Evolutionary conservation across 1,140 invertebrate genomes (phyloP), one percentile per base, ranked within the genome.

Genomic region (Cyrtorhinus lividipennis): DNA sequence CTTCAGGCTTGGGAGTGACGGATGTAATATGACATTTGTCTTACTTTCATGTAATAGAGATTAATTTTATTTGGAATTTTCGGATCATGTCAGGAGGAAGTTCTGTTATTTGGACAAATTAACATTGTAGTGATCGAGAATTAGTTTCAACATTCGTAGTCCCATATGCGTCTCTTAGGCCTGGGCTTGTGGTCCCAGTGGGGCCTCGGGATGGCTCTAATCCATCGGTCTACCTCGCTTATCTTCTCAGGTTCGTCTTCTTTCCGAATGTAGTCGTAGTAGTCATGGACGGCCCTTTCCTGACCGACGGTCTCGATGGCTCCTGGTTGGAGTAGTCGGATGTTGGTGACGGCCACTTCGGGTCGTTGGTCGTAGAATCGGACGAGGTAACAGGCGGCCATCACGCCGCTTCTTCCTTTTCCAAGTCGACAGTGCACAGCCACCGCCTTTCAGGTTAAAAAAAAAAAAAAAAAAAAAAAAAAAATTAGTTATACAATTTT

Each of bases 391-490:
- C 84, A 85, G 1, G 84, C 83, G 12, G 81, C 76, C 79, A 87
- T 81, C 1, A 81, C 81, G 24, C 84, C 84, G 0, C 84, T 85
- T 45, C 84, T 71, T 8, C 84, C 84, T 45, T 79, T 71, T 0
- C 84, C 85, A 69, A 82, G 79, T 15, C 81, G 72, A 68, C 84
- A 86, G 70, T 86, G 84, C 5, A 86, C 78, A 18, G 82, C 83
- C 3, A 86, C 75, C 12, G 79, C 74, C 83, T 87, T 71, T 1
- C 72, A n/a, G n/a, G n/a, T n/a, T n/a, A n/a, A n/a, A n/a, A n/a
- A n/a, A n/a, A n/a, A n/a, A n/a, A n/a, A n/a, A n/a, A n/a, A n/a
- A n/a, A n/a, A n/a, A n/a, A n/a, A n/a, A n/a, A n/a, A n/a, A n/a
- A n/a, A n/a, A n/a, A n/a, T n/a, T n/a, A n/a, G 72, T 66, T 62